phyloP scores from a whole-genome alignment of 2,113 vertebrate genomes.

The Isurus oxyrinchus region DNA sequence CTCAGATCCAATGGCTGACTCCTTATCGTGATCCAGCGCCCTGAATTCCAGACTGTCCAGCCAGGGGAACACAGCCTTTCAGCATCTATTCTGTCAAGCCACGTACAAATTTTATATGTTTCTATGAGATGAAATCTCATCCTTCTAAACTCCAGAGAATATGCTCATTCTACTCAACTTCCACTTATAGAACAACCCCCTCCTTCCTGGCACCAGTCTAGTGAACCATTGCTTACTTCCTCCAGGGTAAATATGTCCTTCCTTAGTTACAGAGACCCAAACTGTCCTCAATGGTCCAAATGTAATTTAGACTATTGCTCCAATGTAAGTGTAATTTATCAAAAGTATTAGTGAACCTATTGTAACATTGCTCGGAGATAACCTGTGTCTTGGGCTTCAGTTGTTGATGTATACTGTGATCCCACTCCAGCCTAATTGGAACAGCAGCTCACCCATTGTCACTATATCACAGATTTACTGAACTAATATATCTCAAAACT shows the following conservation, averaged over 20 bases:
- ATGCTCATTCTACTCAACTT: neutral
- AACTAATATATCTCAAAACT: neutral
- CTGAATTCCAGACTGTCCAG: too few species aligned
- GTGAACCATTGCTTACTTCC: neutral
- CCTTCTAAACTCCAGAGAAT: neutral
- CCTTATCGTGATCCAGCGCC: too few species aligned
- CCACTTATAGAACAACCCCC: neutral
- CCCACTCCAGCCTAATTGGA: neutral
- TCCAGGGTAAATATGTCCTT: neutral
- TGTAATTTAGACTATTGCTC: neutral
- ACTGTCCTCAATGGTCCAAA: too few species aligned
- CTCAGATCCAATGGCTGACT: too few species aligned
- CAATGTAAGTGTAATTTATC: neutral
- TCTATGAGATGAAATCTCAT: neutral
- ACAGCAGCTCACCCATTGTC: neutral
- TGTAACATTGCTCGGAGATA: neutral
- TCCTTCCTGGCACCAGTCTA: neutral
- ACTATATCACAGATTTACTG: neutral
- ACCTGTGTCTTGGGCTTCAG: neutral
- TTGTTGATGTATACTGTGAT: neutral
- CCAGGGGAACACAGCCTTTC: too few species aligned
- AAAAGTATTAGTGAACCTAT: neutral
- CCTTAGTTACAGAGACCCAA: neutral
- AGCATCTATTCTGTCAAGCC: neutral
- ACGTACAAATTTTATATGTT: neutral